phyloP scores from a whole-genome alignment of 2,888 invertebrate species.

The Zygothrica quintamaculata region DNA sequence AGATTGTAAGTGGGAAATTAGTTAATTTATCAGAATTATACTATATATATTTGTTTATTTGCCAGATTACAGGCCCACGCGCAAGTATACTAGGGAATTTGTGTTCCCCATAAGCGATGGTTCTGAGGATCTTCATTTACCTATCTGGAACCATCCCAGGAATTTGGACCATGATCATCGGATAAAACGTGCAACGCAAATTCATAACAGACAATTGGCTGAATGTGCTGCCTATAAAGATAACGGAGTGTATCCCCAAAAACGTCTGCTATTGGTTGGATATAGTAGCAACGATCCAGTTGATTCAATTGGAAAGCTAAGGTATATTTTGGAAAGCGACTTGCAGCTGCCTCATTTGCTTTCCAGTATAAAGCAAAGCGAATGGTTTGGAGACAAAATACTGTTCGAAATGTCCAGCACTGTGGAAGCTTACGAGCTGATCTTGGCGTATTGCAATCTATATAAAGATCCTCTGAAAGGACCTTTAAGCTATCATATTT shows the following conservation, averaged over 20 bases:
- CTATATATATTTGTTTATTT: neutral
- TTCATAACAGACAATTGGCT: conserved; percentile 9
- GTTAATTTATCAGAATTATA: neutral
- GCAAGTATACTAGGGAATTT: conserved; percentile 19
- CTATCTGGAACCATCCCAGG: too few species aligned
- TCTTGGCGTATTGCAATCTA: conserved; percentile 14
- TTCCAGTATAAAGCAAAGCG: neutral
- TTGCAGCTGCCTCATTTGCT: conserved; percentile 2
- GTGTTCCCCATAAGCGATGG: conserved; percentile 17
- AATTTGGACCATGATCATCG: too few species aligned
- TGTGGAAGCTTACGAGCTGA: conserved; percentile 11
- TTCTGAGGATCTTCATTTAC: too few species aligned
- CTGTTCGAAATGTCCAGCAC: conserved; percentile 28
- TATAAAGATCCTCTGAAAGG: neutral
- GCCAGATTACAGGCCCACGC: conserved; percentile 5
- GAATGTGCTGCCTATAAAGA: conserved; percentile 1
- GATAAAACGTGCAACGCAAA: too few species aligned
- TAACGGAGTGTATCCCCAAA: conserved; percentile 6
- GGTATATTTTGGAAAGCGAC: conserved; percentile 16
- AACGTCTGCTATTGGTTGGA: conserved; percentile 19
- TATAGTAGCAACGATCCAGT: too few species aligned
- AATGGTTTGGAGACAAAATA: neutral
- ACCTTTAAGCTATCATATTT: too few species aligned
- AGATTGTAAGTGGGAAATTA: conserved; percentile 12
- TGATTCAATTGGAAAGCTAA: too few species aligned